These are phyloP conservation scores for Hormiphora californensis DNA, from an alignment of 37 sponge, comb jelly and placozoan species.

Conservation along the genomic window DNA sequence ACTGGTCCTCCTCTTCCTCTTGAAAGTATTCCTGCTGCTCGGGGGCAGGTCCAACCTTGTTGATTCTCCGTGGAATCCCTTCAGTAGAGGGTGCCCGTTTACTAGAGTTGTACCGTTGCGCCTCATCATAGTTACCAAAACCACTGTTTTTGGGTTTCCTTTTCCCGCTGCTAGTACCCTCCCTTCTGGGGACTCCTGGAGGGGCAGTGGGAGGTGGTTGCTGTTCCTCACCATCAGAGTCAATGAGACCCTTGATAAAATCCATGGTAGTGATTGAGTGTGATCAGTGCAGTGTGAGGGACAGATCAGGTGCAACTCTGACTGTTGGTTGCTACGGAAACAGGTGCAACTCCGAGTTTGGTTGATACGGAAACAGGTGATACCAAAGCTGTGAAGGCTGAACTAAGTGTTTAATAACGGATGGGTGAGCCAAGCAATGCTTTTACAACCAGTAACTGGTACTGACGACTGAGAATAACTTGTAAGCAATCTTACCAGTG, in stretches of 20 bases:
- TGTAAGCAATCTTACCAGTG: no score
- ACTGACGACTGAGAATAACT: not conserved
- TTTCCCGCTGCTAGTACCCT: not conserved
- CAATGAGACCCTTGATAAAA: conserved; percentile 1
- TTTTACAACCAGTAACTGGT: not conserved
- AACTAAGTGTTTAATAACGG: no score
- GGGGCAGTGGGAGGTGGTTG: not conserved
- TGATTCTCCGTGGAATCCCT: not conserved
- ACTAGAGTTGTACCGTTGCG: not conserved
- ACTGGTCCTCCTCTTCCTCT: no score
- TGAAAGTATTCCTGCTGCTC: not conserved
- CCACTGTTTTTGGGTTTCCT: not conserved
- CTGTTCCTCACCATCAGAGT: conserved; percentile 5
- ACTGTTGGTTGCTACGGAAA: no score
- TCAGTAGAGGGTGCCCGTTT: not conserved
- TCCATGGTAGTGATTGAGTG: no score
- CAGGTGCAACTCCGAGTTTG: no score
- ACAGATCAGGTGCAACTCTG: no score
- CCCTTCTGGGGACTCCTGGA: not conserved
- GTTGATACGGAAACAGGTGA: no score
- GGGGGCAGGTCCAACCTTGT: not conserved
- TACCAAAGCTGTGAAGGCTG: no score
- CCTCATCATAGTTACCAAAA: not conserved
- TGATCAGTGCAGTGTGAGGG: no score
- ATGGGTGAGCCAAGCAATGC: not conserved